A percentile compares a stretch with the other conserved stretches of the same genome.
phyloP scores from a whole-genome alignment of 64 coral and sea anemone species.

The Acropora yongei region DNA sequence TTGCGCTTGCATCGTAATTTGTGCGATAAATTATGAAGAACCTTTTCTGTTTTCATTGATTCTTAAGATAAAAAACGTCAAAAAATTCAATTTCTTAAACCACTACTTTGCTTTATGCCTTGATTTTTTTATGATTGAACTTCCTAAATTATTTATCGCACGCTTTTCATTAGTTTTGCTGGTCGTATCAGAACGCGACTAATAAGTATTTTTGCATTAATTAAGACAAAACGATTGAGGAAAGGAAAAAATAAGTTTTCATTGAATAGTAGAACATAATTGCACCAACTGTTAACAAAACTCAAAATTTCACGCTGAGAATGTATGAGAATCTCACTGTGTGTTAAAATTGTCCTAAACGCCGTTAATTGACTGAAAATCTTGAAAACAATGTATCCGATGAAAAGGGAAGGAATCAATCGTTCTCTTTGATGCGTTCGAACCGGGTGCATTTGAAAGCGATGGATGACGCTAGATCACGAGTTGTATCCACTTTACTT shows the following conservation, averaged over 20 bases:
- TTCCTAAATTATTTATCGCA: conserved; percentile 22
- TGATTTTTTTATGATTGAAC: neutral
- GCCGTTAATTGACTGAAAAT: conserved; percentile 19
- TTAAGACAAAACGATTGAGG: neutral
- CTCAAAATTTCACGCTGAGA: neutral
- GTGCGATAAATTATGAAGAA: too few relatives aligned
- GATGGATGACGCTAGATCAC: conserved; percentile 12
- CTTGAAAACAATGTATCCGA: neutral
- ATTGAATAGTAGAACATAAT: neutral
- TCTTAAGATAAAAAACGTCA: neutral
- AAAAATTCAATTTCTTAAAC: neutral
- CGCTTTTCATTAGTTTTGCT: neutral
- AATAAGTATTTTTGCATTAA: neutral
- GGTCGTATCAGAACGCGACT: neutral
- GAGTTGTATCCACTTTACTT: neutral
- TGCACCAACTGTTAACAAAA: neutral
- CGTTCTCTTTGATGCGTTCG: neutral
- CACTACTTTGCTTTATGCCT: neutral
- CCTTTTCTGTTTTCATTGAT: too few relatives aligned
- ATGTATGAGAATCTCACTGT: neutral
- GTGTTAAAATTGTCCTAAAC: neutral
- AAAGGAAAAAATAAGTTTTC: neutral
- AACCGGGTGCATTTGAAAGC: conserved; percentile 17
- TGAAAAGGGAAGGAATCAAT: neutral
- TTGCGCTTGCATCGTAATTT: too few relatives aligned